Conservation (phyloP, 2,888 invertebrate genomes). For the Epinotia brunnichana region DNA sequence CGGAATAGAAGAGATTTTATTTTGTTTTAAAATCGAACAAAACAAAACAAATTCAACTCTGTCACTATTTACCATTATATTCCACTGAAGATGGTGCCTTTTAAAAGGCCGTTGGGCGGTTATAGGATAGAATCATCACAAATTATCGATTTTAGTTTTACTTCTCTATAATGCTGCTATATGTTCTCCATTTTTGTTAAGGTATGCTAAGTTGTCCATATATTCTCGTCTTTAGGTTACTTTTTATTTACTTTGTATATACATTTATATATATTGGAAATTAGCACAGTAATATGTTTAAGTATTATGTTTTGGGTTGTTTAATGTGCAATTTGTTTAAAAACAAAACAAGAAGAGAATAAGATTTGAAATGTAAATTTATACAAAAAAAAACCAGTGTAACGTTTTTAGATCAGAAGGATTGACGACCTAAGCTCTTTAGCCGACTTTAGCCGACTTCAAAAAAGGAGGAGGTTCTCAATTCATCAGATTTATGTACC, state of each 20-base stretch:
- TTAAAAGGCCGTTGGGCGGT: too few relatives aligned
- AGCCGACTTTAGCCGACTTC: too few relatives aligned
- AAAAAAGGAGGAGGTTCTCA: too few relatives aligned
- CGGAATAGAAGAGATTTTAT: too few relatives aligned
- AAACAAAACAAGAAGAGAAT: neutral
- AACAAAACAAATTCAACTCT: too few relatives aligned
- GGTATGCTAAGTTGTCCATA: conserved; percentile 20
- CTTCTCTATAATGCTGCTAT: neutral
- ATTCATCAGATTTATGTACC: too few relatives aligned
- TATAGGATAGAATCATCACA: neutral
- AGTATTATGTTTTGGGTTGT: conserved; percentile 14
- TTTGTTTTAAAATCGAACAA: too few relatives aligned
- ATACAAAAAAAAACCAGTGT: neutral
- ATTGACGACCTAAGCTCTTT: too few relatives aligned
- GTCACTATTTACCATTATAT: too few relatives aligned
- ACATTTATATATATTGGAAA: neutral
- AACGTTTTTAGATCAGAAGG: neutral
- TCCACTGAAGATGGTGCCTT: too few relatives aligned
- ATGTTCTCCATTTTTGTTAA: neutral
- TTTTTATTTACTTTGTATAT: too few relatives aligned
- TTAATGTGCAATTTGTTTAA: neutral
- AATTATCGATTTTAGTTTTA: conserved; percentile 10
- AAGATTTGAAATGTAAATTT: neutral
- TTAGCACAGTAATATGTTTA: neutral
- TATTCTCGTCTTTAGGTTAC: conserved; percentile 34